A percentile compares a stretch with the other conserved stretches of the same genome.
phyloP scores from a whole-genome alignment of 1,140 invertebrate species.

The Panagrolaimus sp. region DNA sequence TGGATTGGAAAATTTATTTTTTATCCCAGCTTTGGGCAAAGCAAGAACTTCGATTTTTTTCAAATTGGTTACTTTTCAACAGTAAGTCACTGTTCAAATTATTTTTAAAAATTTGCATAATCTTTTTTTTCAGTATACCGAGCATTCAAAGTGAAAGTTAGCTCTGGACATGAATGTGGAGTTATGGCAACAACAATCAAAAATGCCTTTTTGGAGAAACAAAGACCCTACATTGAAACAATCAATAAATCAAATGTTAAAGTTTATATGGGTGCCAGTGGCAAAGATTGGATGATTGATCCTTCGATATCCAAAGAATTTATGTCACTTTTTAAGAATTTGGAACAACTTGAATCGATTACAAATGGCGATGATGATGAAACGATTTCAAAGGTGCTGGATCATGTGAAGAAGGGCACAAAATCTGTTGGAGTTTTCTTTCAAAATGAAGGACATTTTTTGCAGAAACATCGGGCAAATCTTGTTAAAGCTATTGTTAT shows the following conservation, averaged over 20 bases:
- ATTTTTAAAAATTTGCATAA: not conserved
- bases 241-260: conserved; percentile 28
- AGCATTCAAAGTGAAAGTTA: not conserved
- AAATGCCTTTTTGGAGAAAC: conserved; percentile 30
- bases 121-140: conserved; percentile 8
- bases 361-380: conserved; percentile 15
- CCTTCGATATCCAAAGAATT: conserved; percentile 31
- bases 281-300: conserved; percentile 38
- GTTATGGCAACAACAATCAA: conserved; percentile 14
- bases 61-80: conserved; percentile 19
- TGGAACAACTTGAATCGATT: conserved; percentile 8
- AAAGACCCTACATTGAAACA: conserved; percentile 23
- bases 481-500: too few species aligned
- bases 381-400: not conserved
- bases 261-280: conserved; percentile 31
- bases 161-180: conserved; percentile 6
- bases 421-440: too few species aligned
- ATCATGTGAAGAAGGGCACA: not conserved
- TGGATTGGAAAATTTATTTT: conserved; percentile 15
- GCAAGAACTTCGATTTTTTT: conserved; percentile 18
- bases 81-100: conserved; percentile 23
- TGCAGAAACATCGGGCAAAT: too few species aligned
- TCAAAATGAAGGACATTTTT: too few species aligned
- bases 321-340: conserved; percentile 15
- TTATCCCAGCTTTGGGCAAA: not conserved